phyloP scores from a whole-genome alignment of 2,113 vertebrate species.

The Nyctibius bracteatus region DNA sequence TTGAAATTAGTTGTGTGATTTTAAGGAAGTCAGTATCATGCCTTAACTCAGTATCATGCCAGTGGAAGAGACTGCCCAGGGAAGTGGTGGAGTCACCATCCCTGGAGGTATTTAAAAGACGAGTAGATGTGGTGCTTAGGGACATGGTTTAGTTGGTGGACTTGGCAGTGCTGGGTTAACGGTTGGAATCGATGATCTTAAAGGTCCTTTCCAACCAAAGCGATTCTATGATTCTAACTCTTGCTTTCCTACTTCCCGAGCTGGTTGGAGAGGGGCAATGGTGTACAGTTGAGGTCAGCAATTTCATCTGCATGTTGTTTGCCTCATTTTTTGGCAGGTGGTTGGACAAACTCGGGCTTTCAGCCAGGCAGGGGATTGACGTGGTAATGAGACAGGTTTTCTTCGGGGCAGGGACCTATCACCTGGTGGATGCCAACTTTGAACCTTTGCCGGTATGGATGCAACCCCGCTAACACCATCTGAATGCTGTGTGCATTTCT shows the following conservation, averaged over 20 bases:
- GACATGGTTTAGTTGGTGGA: too few species aligned
- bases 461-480: accelerated
- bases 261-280: neutral
- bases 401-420: constrained; percentile 87
- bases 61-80: too few species aligned
- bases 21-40: neutral
- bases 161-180: too few species aligned
- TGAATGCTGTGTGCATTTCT: neutral
- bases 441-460: constrained; percentile 88
- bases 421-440: constrained; percentile 86
- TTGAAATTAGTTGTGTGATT: neutral
- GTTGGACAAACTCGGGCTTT: constrained; percentile 92
- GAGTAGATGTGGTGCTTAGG: too few species aligned
- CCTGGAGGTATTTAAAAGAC: too few species aligned
- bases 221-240: too few species aligned
- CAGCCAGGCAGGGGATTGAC: constrained; percentile 83
- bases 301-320: neutral
- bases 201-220: too few species aligned
- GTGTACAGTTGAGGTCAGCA: neutral
- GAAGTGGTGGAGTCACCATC: too few species aligned
- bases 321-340: constrained; percentile 79
- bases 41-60: too few species aligned
- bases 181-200: too few species aligned
- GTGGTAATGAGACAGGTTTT: constrained; percentile 94
- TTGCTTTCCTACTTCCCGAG: neutral